Evolutionary conservation across 2,888 invertebrate genomes (phyloP), one percentile per base, ranked within the genome.

Genomic region (Lasioglossum morio): DNA sequence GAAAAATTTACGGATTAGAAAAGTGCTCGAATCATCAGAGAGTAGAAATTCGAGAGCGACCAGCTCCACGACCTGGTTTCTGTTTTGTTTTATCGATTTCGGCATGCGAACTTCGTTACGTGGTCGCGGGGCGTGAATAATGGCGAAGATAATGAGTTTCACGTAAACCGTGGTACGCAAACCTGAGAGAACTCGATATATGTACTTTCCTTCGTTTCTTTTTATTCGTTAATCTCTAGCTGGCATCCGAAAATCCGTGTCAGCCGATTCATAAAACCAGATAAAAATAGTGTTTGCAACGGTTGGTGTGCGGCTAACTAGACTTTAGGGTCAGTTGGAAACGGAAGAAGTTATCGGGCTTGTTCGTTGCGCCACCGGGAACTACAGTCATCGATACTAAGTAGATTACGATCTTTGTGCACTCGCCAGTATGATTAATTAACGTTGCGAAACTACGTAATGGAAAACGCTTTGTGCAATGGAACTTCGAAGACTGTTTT

Each of bases 31-130:
- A 43, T 27, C 34, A 30, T 27, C n/a, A 0, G 40, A 23, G 53
- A 83, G 77, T 76, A 84, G 84, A 73, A 46, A 84, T 40, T 75
- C 34, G 81, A 75, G 19, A n/a, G 40, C n/a, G n/a, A 23, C 2
- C 37, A 27, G 40, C 4, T 4, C 40, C 23, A 4, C 72, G 43
- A 70, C 46, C 27, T 72, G 72, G 46, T 72, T 72, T 46, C 72
- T 46, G 72, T 72, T 72, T 72, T 46, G 72, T 30, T 27, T 46
- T 27, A 46, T 46, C 46, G 46, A 30, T 70, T 40, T 40, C 40
- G n/a, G 40, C 37, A 70, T 70, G 70, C 70, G 40, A 70, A 70
- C 69, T 70, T 66, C 40, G 69, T 70, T 40, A 40, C 70, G 66
- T 34, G 66, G 34, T 37, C 70, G n/a, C 40, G n/a, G 70, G 40